Evolutionary conservation across 1,140 invertebrate genomes (phyloP).

Genomic region (Drosophila trapezifrons): DNA sequence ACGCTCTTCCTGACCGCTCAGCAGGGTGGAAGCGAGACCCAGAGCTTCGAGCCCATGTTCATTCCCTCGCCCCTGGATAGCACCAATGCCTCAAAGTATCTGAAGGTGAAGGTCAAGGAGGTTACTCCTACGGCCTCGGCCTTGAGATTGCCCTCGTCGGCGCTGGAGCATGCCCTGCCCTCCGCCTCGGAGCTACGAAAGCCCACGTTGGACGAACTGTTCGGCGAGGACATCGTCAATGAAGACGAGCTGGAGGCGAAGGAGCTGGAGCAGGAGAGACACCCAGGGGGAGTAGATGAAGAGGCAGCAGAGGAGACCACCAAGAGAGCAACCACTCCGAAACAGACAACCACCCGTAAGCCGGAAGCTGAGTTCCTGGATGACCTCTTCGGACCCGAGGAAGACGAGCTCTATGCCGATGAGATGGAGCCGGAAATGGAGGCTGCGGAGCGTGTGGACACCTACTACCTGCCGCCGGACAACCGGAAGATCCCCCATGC

Average conservation of each 20-base stretch:
- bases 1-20: constrained; percentile 78
- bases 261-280: constrained; percentile 11
- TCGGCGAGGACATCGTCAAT: constrained; percentile 10
- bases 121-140: constrained; percentile 38
- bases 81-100: constrained; percentile 83
- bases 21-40: constrained; percentile 84
- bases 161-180: constrained; percentile 58
- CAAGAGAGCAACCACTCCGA: constrained; percentile 21
- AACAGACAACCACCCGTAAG: constrained; percentile 1
- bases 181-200: constrained; percentile 54
- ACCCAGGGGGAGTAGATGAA: not conserved
- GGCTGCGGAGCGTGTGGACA: constrained; percentile 88
- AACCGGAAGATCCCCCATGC: constrained; percentile 83
- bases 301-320: constrained; percentile 15
- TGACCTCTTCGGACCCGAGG: constrained; percentile 52
- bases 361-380: constrained; percentile 12
- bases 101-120: constrained; percentile 78
- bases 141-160: constrained; percentile 54
- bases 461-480: constrained; percentile 88
- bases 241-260: constrained; percentile 28
- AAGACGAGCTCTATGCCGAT: constrained; percentile 40
- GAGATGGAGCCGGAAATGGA: constrained; percentile 82
- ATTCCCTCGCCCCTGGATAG: constrained; percentile 88
- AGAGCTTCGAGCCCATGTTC: constrained; percentile 90
- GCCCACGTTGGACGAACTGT: constrained; percentile 78